These are phyloP conservation scores for Ivindomyrus marchei DNA, from an alignment of 2,113 vertebrate species.

Conservation along the genomic window DNA sequence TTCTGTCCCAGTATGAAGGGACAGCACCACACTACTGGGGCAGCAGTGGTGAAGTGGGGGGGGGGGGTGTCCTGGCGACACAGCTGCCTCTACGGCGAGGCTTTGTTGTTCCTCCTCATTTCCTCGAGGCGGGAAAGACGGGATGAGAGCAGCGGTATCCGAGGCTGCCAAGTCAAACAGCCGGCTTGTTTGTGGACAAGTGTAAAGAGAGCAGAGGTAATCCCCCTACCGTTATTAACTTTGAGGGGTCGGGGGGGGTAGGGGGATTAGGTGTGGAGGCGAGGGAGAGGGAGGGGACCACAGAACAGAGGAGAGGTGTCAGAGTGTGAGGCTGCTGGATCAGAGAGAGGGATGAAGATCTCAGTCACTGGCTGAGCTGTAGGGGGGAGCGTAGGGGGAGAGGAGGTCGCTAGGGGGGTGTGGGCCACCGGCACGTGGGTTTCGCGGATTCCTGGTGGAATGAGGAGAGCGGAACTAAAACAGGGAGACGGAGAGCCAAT, in stretches of 20 bases:
- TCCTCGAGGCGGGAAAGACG: slow-evolving; percentile 46
- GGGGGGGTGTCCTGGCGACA: background rate
- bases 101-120: slow-evolving; percentile 49
- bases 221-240: slow-evolving; percentile 44
- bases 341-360: background rate
- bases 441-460: slow-evolving; percentile 43
- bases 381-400: background rate
- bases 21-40: background rate
- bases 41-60: background rate
- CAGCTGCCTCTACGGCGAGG: slow-evolving; percentile 36
- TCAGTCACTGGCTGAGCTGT: slow-evolving; percentile 12
- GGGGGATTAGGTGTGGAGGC: background rate
- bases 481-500: slow-evolving; percentile 15
- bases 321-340: slow-evolving; percentile 9
- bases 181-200: slow-evolving; percentile 59
- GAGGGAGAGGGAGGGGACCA: background rate
- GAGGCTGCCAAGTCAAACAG: slow-evolving; percentile 57
- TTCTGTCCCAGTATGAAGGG: background rate
- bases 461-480: slow-evolving; percentile 17
- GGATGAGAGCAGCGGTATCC: slow-evolving; percentile 39
- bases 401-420: background rate
- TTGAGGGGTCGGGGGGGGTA: background rate
- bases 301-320: background rate
- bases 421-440: slow-evolving; percentile 40
- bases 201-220: slow-evolving; percentile 39